Evolutionary conservation across 1,140 invertebrate genomes (phyloP), one percentile per base, ranked within the genome.

Genomic region (Drosophila erecta): DNA sequence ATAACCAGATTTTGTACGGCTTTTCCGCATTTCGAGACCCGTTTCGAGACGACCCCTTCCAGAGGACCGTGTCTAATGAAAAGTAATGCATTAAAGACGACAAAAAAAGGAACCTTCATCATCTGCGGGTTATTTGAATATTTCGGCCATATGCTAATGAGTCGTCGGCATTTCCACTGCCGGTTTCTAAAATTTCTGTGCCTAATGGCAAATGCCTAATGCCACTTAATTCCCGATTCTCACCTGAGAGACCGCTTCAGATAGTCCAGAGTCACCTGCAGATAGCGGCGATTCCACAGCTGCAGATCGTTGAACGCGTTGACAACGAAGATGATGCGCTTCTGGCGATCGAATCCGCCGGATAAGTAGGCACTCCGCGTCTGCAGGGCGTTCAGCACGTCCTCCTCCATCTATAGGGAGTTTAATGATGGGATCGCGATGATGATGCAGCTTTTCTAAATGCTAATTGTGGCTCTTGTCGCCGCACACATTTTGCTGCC

Each of bases 281-380:
- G 92, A 65, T 93, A 92, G 11, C 92, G 90, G 22, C 93, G 93
- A 30, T 92, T 92, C 74, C 93, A 93, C 38, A 94, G 91, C 59
- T 93, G 92, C 57, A 93, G 91, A 57, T 94, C 94, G 72, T 93
- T 93, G 38, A 95, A 95, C 55, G 95, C 93, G 62, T 94, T 94
- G 14, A 96, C 93, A 62, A 95, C 91, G 57, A 95, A 92, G 70
- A 96, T 92, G 44, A 95, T 94, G 43, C 94, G 93, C 40, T 94
- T 94, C 65, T 95, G 94, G 40, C 94, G 93, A 92, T 96, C 95
- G 65, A 94, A 93, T 59, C 95, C 94, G 54, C 95, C 95, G 47
- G 95, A 95, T 60, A 95, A 90, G 79, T 94, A 94, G 58, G 93
- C 94, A 70, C 94, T 75, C 72, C 93, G 93, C 58, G 92, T 93